phyloP scores from a whole-genome alignment of 2,113 vertebrate species.

The Prunella fulvescens region DNA sequence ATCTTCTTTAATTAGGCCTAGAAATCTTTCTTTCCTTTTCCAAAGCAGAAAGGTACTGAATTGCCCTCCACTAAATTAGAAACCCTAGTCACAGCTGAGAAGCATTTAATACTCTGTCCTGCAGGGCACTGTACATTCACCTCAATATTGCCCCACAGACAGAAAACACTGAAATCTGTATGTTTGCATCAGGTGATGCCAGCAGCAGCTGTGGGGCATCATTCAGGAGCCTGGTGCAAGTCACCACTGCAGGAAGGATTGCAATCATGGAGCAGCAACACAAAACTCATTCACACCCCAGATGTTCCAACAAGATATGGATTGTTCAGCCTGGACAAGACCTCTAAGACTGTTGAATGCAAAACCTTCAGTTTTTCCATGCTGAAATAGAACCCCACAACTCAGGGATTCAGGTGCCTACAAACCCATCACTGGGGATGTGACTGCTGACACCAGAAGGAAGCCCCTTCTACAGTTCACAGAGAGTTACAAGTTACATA shows the following conservation, averaged over 20 bases:
- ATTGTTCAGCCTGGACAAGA: background rate
- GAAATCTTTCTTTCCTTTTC: background rate
- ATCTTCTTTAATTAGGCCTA: background rate
- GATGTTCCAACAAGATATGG: background rate
- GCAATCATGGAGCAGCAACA: background rate
- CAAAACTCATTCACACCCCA: background rate
- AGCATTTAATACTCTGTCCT: background rate
- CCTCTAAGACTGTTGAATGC: background rate
- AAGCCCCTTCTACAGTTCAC: background rate
- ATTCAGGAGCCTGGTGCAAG: rapidly evolving
- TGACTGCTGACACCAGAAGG: rapidly evolving
- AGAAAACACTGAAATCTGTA: background rate
- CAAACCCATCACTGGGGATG: background rate
- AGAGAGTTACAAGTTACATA: background rate
- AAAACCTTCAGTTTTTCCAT: background rate
- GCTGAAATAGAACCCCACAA: background rate
- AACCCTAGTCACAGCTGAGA: background rate
- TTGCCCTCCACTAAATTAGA: background rate
- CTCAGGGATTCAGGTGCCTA: background rate
- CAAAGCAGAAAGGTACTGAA: background rate
- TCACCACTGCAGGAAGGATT: background rate
- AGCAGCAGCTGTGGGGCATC: background rate
- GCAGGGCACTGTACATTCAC: background rate
- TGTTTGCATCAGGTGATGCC: background rate
- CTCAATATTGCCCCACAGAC: background rate